phyloP scores from a whole-genome alignment of 23 tunicate genomes.

The Clavelina lepadiformis region DNA sequence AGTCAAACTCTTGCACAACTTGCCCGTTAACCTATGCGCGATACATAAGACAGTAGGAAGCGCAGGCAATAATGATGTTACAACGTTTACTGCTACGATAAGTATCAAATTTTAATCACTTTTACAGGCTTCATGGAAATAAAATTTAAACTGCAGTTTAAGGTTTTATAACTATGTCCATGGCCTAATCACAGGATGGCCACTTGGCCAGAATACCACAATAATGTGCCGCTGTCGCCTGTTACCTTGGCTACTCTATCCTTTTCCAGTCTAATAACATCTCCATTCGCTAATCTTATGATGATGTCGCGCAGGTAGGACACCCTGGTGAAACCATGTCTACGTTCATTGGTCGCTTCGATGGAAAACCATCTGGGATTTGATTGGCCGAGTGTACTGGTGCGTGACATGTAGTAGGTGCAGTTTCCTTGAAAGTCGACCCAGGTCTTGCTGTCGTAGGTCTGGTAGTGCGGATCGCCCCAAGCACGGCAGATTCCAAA shows the following conservation, averaged over 20 bases:
- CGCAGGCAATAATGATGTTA: no score
- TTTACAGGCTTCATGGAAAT: no score
- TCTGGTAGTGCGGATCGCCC: constrained; percentile 73
- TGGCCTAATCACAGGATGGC: no score
- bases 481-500: constrained; percentile 50
- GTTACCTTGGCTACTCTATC: constrained; percentile 14
- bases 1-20: constrained; percentile 4
- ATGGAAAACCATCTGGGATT: constrained; percentile 27
- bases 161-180: no score
- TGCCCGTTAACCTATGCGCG: constrained; percentile 36
- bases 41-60: no score
- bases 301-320: constrained; percentile 26
- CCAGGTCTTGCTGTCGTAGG: constrained; percentile 37
- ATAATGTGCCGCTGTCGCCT: no score
- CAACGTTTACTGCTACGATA: no score
- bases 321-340: constrained; percentile 16
- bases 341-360: constrained; percentile 27
- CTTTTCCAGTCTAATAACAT: constrained; percentile 12
- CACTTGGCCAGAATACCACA: no score
- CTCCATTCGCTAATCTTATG: constrained; percentile 7
- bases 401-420: constrained; percentile 44
- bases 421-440: constrained; percentile 68
- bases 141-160: no score
- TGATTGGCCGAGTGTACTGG: neutral
- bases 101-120: no score